phyloP scores from a whole-genome alignment of 1,140 invertebrate species.

The Pseudachorutes palmiensis region DNA sequence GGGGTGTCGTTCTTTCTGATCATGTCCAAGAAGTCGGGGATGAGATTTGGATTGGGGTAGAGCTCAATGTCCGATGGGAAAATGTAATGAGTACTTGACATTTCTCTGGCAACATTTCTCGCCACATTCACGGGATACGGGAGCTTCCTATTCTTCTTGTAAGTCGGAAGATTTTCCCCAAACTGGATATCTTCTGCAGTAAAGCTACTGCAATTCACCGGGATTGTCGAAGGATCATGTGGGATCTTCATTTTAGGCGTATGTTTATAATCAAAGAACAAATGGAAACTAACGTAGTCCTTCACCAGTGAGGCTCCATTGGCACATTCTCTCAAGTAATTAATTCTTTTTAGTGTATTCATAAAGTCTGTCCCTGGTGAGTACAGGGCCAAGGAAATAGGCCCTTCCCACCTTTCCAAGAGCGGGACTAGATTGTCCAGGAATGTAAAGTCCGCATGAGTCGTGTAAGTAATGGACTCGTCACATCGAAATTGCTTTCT shows the following conservation, averaged over 20 bases:
- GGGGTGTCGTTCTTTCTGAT: conserved; percentile 58
- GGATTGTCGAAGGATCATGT: conserved; percentile 22
- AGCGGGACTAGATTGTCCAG: conserved; percentile 78
- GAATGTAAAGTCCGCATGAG: conserved; percentile 83
- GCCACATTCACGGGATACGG: conserved; percentile 82
- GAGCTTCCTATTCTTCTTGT: conserved; percentile 67
- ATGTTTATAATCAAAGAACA: conserved; percentile 76
- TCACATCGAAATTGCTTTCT: conserved; percentile 52
- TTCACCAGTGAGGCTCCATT: conserved; percentile 52
- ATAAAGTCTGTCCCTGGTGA: conserved; percentile 62
- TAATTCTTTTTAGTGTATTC: conserved; percentile 57
- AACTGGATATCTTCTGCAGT: conserved; percentile 9
- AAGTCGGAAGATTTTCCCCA: conserved; percentile 47
- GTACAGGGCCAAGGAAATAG: conserved; percentile 65
- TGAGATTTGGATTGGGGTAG: conserved; percentile 63
- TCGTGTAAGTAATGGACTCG: conserved; percentile 82
- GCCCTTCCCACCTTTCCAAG: conserved; percentile 60
- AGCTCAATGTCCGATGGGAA: conserved; percentile 80
- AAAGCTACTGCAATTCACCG: conserved; percentile 30
- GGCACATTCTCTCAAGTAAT: conserved; percentile 57
- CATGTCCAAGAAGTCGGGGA: conserved; percentile 66
- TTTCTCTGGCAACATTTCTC: conserved; percentile 71
- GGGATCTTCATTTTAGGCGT: conserved; percentile 54
- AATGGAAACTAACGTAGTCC: conserved; percentile 71
- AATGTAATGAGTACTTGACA: conserved; percentile 70